Evolutionary conservation across 1,140 invertebrate species (phyloP).

Genomic region (Hypsibius dujardini): DNA sequence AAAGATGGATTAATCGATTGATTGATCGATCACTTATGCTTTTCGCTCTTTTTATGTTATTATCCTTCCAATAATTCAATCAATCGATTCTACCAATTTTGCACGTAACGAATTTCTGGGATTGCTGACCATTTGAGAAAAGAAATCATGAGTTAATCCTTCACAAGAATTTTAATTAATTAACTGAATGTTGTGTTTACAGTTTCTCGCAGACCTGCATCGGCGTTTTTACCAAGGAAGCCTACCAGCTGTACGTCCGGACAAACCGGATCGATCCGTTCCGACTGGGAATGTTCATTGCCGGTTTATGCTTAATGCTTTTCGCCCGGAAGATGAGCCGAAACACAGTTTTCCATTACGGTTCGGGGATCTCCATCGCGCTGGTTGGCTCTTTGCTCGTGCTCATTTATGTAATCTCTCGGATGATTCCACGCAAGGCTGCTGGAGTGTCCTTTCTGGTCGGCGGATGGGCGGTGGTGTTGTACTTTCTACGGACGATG

Average conservation of each 20-base stretch:
- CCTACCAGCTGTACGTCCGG: conserved; percentile 25
- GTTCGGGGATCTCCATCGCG: conserved; percentile 58
- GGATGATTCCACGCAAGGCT: conserved; percentile 57
- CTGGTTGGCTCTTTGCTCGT: conserved; percentile 60
- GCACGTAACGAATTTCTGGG: too few relatives aligned
- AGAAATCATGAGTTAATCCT: too few relatives aligned
- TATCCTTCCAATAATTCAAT: too few relatives aligned
- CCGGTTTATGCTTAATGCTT: conserved; percentile 39
- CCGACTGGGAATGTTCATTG: not conserved
- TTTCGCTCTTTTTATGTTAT: too few relatives aligned
- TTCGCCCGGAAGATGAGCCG: conserved; percentile 45
- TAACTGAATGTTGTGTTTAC: too few relatives aligned
- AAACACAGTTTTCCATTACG: conserved; percentile 66
- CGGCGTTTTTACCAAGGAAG: conserved; percentile 43
- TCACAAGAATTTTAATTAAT: too few relatives aligned
- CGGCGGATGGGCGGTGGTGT: conserved; percentile 57
- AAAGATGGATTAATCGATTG: too few relatives aligned
- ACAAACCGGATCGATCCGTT: conserved; percentile 22
- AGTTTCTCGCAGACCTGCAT: conserved; percentile 55
- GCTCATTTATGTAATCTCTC: conserved; percentile 55
- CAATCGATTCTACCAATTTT: too few relatives aligned
- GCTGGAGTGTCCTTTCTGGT: conserved; percentile 26
- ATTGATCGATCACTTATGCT: too few relatives aligned
- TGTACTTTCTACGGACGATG: conserved; percentile 57
- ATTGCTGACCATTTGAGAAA: too few relatives aligned